Conservation (phyloP, 2,888 invertebrate genomes). For the Neoaliturus tenellus region DNA sequence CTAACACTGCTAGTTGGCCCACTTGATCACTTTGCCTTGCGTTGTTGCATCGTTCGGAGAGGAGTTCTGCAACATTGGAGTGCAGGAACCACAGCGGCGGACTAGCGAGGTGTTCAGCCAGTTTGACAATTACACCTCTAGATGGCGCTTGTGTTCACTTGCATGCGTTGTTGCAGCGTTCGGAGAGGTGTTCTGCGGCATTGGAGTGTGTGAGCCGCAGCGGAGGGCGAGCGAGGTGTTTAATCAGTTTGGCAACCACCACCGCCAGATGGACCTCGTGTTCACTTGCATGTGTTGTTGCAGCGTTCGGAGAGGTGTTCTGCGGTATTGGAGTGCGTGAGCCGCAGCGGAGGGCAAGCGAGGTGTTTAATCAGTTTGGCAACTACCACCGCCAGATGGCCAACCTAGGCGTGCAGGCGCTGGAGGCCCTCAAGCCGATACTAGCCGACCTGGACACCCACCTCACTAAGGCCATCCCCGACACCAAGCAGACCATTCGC, state of each 20-base stretch:
- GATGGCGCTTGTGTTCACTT: no score
- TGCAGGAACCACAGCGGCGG: conserved; percentile 90
- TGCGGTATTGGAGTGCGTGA: conserved; percentile 96
- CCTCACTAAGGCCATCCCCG: conserved; percentile 98
- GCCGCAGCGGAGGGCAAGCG: conserved; percentile 95
- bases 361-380: conserved; percentile 96
- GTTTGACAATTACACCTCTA: conserved; percentile 96
- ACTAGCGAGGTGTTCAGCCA: conserved; percentile 97
- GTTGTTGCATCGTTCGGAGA: no score
- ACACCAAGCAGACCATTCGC: conserved; percentile 97
- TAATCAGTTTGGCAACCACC: conserved; percentile 95
- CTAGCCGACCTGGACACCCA: conserved; percentile 97
- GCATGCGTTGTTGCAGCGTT: no score
- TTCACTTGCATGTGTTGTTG: conserved; percentile 69
- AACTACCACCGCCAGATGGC: conserved; percentile 96
- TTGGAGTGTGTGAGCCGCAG: conserved; percentile 97
- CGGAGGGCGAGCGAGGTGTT: conserved; percentile 97
- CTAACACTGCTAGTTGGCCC: conserved; percentile 93
- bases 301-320: conserved; percentile 96
- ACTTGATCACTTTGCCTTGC: no score
- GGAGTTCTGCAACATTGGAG: no score
- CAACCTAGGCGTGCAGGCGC: conserved; percentile 90
- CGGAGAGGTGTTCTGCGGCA: conserved; percentile 72
- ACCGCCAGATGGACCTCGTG: conserved; percentile 93
- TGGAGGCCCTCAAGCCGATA: conserved; percentile 96